Evolutionary conservation across 2,797 vertebrate species (phyloP).

Genomic region (Sebastes hubbsi): DNA sequence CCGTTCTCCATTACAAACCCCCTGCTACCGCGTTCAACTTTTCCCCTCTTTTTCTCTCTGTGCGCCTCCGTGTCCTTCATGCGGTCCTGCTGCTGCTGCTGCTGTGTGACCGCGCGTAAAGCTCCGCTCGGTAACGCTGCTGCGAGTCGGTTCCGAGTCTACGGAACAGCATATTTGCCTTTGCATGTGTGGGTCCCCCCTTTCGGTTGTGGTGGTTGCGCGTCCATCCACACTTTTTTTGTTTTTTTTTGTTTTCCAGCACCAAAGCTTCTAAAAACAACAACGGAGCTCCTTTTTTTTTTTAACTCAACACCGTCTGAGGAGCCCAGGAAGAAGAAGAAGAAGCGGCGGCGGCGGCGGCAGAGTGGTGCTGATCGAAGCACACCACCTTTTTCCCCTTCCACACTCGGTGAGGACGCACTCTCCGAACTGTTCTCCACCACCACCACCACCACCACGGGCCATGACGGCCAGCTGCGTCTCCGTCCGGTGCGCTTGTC

Average conservation of each 20-base stretch:
- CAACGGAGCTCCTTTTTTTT: constrained; percentile 22
- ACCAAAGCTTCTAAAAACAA: neutral
- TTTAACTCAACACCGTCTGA: constrained; percentile 51
- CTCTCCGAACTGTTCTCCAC: constrained; percentile 61
- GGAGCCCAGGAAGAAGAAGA: constrained; percentile 9
- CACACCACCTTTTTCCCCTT: constrained; percentile 55
- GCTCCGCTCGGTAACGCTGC: constrained; percentile 52
- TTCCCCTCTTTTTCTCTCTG: constrained; percentile 25
- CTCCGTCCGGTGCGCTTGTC: constrained; percentile 47
- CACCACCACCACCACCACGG: constrained; percentile 38
- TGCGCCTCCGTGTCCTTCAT: constrained; percentile 68
- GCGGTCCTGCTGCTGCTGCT: constrained; percentile 43
- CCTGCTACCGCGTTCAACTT: constrained; percentile 61
- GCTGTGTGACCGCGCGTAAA: constrained; percentile 54
- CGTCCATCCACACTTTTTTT: constrained; percentile 14
- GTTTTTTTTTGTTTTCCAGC: neutral
- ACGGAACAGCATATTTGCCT: constrained; percentile 58
- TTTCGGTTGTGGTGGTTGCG: constrained; percentile 18
- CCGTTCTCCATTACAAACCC: constrained; percentile 65
- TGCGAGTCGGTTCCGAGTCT: constrained; percentile 53
- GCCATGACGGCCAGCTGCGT: constrained; percentile 78
- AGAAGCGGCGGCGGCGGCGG: constrained; percentile 15
- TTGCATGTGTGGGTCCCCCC: constrained; percentile 37
- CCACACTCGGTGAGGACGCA: constrained; percentile 60
- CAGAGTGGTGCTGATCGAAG: constrained; percentile 27